phyloP scores from a whole-genome alignment of 2,888 invertebrate genomes.

The Cantharis lateralis region DNA sequence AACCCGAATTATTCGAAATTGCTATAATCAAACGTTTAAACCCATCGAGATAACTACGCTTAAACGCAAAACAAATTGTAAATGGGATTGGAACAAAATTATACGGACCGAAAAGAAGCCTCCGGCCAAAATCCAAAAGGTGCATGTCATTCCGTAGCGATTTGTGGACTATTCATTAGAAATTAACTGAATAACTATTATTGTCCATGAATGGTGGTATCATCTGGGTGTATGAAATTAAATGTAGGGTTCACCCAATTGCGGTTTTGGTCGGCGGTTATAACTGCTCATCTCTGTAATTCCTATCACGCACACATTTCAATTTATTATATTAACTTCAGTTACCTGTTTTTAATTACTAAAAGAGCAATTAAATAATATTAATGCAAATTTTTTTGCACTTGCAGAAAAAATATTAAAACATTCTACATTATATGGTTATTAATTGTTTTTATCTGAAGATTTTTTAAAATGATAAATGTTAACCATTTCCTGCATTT shows the following conservation, averaged over 20 bases:
- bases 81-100: slow-evolving; percentile 54
- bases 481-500: slow-evolving; percentile 22
- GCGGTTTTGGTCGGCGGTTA: slow-evolving; percentile 36
- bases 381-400: slow-evolving; percentile 14
- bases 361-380: background rate
- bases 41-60: slow-evolving; percentile 52
- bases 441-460: slow-evolving; percentile 30
- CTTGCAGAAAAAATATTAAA: slow-evolving; percentile 15
- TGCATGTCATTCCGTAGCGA: slow-evolving; percentile 53
- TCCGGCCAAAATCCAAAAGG: slow-evolving; percentile 40
- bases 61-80: slow-evolving; percentile 56
- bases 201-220: slow-evolving; percentile 41
- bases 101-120: slow-evolving; percentile 35
- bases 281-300: slow-evolving; percentile 28
- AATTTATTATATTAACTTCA: slow-evolving; percentile 1
- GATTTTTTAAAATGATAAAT: slow-evolving; percentile 18
- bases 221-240: slow-evolving; percentile 28
- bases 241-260: slow-evolving; percentile 36
- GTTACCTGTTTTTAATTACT: background rate
- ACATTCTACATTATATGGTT: slow-evolving; percentile 24
- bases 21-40: slow-evolving; percentile 56
- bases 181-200: slow-evolving; percentile 65
- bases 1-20: slow-evolving; percentile 56
- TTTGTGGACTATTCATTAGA: slow-evolving; percentile 62
- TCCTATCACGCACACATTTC: slow-evolving; percentile 18